Conservation (phyloP, 2,113 vertebrate species). For the Cyanocitta stelleri region DNA sequence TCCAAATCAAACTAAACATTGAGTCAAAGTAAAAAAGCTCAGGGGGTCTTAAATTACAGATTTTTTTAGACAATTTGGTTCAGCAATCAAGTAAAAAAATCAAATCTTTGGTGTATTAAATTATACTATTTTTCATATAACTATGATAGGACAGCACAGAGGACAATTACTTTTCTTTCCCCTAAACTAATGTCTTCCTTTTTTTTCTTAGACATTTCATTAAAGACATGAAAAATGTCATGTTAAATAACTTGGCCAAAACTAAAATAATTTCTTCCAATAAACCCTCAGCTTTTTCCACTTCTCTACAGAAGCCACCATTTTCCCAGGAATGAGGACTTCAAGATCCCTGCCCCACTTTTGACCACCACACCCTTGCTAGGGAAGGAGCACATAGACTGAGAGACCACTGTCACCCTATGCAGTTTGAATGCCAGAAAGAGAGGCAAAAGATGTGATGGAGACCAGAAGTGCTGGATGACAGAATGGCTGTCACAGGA, state of each 20-base stretch:
- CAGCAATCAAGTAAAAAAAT: background rate
- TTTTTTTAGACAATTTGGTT: background rate
- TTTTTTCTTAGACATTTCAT: background rate
- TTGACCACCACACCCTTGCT: background rate
- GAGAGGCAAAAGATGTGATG: background rate
- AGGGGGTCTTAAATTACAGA: background rate
- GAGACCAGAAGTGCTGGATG: background rate
- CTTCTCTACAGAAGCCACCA: background rate
- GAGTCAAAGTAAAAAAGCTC: background rate
- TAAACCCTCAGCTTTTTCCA: background rate
- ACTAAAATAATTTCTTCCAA: background rate
- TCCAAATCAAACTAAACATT: background rate
- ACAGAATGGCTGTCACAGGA: background rate
- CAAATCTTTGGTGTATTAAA: background rate
- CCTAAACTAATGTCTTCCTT: background rate
- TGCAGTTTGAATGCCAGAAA: background rate
- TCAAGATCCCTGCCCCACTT: background rate
- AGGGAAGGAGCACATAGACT: background rate
- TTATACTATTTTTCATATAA: background rate
- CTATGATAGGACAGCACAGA: background rate
- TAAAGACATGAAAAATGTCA: background rate
- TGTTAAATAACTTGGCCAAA: background rate
- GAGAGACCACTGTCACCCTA: background rate
- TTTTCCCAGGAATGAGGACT: background rate
- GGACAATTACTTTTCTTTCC: background rate